Evolutionary conservation across 2,888 invertebrate species (phyloP).

Genomic region (Cordilura impudica): DNA sequence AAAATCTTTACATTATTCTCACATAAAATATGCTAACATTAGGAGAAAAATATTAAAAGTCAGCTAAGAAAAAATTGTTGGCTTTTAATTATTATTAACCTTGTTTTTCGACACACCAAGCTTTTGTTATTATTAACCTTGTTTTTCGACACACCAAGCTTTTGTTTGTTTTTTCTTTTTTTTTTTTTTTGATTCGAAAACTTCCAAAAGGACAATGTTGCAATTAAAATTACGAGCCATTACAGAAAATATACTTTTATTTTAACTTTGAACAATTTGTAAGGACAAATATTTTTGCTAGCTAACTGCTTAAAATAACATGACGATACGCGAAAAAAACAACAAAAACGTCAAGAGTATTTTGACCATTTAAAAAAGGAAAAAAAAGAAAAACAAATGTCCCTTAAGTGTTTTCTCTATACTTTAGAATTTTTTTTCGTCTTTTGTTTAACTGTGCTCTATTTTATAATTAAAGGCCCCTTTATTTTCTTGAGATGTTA

Average conservation of each 20-base stretch:
- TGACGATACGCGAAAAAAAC: background rate
- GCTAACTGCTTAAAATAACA: background rate
- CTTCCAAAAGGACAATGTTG: conserved; percentile 31
- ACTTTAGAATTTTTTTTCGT: conserved; percentile 27
- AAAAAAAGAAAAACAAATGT: conserved; percentile 3
- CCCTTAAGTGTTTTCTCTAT: conserved; percentile 42
- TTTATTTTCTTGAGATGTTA: conserved; percentile 1
- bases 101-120: conserved; percentile 18
- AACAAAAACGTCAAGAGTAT: background rate
- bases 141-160: conserved; percentile 13
- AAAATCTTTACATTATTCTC: background rate
- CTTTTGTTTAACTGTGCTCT: background rate
- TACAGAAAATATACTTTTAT: conserved; percentile 1
- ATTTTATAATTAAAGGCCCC: conserved; percentile 2
- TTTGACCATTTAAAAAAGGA: background rate
- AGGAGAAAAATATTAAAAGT: background rate
- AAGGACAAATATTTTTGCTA: background rate
- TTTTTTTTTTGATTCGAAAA: background rate
- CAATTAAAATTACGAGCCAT: conserved; percentile 44
- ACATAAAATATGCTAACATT: background rate
- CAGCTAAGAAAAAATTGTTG: conserved; percentile 13
- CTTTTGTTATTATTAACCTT: too few relatives aligned
- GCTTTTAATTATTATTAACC: conserved; percentile 52
- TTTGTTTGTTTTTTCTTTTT: too few relatives aligned
- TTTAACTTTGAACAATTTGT: background rate